Conservation (phyloP, 2,113 vertebrate species). For the Pterocles burchelli region DNA sequence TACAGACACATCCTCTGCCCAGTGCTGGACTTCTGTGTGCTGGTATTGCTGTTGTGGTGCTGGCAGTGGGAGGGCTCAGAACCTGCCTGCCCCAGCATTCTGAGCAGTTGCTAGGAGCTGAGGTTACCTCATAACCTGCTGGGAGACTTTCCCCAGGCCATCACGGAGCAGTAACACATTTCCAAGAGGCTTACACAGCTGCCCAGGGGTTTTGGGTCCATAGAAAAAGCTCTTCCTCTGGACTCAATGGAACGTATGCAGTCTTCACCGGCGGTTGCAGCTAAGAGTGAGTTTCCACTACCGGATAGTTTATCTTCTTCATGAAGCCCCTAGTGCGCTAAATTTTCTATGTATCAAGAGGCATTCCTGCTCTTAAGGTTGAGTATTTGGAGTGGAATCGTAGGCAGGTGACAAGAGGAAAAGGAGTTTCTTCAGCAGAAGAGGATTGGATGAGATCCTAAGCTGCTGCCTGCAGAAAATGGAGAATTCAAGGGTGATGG, state of each 20-base stretch:
- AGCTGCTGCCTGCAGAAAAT: neutral
- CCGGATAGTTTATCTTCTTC: neutral
- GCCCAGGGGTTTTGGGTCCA: neutral
- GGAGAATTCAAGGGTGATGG: neutral
- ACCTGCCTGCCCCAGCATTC: neutral
- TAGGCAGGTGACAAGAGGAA: neutral
- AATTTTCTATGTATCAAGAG: neutral
- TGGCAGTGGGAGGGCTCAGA: neutral
- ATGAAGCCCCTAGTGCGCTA: neutral
- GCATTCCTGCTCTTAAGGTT: neutral
- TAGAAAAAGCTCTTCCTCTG: neutral
- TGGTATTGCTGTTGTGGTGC: fast-evolving
- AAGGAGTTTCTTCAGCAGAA: neutral
- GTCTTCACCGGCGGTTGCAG: neutral
- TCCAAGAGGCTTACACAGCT: neutral
- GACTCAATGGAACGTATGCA: neutral
- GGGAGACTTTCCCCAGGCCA: neutral
- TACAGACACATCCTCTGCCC: neutral
- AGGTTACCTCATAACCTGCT: neutral
- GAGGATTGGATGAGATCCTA: neutral
- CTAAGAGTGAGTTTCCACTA: neutral
- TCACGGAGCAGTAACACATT: neutral
- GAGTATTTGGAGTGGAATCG: neutral
- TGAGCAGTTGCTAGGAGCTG: neutral
- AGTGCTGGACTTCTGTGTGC: fast-evolving